phyloP scores from a whole-genome alignment of 2,888 invertebrate genomes.

The Tipula lateralis region DNA sequence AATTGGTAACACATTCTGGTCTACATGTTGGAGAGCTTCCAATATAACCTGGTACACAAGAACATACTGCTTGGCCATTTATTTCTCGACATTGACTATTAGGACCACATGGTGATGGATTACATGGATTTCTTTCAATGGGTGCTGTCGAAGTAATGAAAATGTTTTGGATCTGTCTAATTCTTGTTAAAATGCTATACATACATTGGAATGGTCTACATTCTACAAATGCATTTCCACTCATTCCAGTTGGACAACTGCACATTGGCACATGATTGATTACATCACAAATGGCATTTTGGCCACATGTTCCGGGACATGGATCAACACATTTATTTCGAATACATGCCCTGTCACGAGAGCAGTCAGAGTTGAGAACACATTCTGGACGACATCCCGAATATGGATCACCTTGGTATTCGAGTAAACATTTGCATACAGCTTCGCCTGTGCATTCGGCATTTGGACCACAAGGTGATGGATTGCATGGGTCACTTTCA shows the following conservation, averaged over 20 bases:
- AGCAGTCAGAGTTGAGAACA: conserved; percentile 57
- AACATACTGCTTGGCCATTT: conserved; percentile 68
- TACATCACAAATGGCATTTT: conserved; percentile 56
- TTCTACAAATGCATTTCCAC: conserved; percentile 66
- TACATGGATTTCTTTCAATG: conserved; percentile 50
- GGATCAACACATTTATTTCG: conserved; percentile 58
- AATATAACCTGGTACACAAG: conserved; percentile 60
- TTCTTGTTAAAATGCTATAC: conserved; percentile 41
- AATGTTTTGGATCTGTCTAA: conserved; percentile 40
- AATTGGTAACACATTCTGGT: conserved; percentile 65
- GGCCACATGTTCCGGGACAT: conserved; percentile 59
- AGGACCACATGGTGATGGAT: conserved; percentile 67
- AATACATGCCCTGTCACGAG: conserved; percentile 56
- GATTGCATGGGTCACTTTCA: conserved; percentile 62
- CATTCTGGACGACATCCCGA: conserved; percentile 64
- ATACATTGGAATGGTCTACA: conserved; percentile 55
- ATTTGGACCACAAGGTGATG: conserved; percentile 71
- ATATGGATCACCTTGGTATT: conserved; percentile 62
- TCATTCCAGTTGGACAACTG: conserved; percentile 58
- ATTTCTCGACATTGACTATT: conserved; percentile 69
- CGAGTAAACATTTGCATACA: conserved; percentile 58
- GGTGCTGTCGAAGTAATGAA: conserved; percentile 48
- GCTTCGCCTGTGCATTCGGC: conserved; percentile 61
- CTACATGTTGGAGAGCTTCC: conserved; percentile 70
- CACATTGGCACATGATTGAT: conserved; percentile 57